Conservation (phyloP, 2,113 vertebrate species). For the Eubucco bourcierii region DNA sequence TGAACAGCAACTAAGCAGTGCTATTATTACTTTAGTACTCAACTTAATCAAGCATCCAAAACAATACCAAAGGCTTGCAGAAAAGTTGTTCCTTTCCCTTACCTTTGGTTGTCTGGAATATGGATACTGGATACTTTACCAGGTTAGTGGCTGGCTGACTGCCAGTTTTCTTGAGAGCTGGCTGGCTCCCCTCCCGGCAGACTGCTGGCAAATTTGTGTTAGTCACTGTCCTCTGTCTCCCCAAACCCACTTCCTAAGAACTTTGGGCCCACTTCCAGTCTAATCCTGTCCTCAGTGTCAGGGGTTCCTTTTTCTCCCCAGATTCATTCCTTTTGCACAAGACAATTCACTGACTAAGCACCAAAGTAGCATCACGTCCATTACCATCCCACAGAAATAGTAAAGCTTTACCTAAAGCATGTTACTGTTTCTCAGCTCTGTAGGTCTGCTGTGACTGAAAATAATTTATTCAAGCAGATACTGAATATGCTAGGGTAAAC, state of each 20-base stretch:
- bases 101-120: slow-evolving; percentile 53
- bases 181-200: slow-evolving; percentile 44
- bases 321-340: background rate
- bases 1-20: slow-evolving; percentile 1
- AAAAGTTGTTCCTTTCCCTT: slow-evolving; percentile 30
- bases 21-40: background rate
- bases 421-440: background rate
- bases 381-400: background rate
- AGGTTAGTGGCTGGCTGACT: slow-evolving; percentile 51
- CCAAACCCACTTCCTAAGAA: background rate
- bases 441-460: background rate
- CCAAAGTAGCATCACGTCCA: background rate
- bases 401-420: background rate
- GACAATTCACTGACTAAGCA: background rate
- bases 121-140: background rate
- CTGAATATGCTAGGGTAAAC: background rate
- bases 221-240: slow-evolving; percentile 38
- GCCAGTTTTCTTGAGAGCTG: slow-evolving; percentile 55
- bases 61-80: slow-evolving; percentile 40
- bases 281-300: background rate
- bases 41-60: slow-evolving; percentile 35
- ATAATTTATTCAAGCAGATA: background rate
- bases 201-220: slow-evolving; percentile 61
- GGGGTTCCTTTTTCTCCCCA: background rate
- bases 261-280: background rate